Percentiles rank a stretch among this genome's conserved stretches.
Conservation (phyloP, 1,140 invertebrate species). For the Zophobas morio region DNA sequence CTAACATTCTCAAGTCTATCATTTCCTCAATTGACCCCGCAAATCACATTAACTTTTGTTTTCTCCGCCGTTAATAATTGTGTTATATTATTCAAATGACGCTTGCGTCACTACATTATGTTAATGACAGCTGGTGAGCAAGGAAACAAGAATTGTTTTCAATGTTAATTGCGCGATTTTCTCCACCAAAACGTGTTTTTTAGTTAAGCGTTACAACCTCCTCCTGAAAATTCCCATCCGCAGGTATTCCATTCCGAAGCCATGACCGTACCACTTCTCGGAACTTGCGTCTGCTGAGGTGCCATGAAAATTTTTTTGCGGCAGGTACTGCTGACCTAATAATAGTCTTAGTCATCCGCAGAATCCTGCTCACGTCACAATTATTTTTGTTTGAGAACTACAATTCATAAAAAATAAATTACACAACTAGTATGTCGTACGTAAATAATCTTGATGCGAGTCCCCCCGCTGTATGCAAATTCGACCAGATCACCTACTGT, state of each 20-base stretch:
- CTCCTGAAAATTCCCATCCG: conserved; percentile 7
- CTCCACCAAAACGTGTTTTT: neutral
- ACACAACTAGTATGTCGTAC: neutral
- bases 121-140: neutral
- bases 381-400: conserved; percentile 10
- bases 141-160: conserved; percentile 1
- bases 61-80: neutral
- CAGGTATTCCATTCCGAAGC: neutral
- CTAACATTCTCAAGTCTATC: too few relatives aligned
- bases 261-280: neutral
- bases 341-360: conserved; percentile 17
- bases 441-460: too few relatives aligned
- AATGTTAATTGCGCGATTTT: conserved; percentile 3
- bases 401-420: neutral
- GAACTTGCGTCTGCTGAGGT: neutral
- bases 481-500: conserved; percentile 19
- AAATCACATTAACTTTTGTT: too few relatives aligned
- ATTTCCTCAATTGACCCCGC: too few relatives aligned
- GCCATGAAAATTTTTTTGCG: conserved; percentile 15
- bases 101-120: neutral
- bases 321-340: conserved; percentile 34
- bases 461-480: neutral
- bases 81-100: neutral
- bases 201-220: neutral
- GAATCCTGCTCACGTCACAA: conserved; percentile 39